Evolutionary conservation across 2,113 vertebrate genomes (phyloP), one percentile per base, ranked within the genome.

Genomic region (Delphinus delphis): DNA sequence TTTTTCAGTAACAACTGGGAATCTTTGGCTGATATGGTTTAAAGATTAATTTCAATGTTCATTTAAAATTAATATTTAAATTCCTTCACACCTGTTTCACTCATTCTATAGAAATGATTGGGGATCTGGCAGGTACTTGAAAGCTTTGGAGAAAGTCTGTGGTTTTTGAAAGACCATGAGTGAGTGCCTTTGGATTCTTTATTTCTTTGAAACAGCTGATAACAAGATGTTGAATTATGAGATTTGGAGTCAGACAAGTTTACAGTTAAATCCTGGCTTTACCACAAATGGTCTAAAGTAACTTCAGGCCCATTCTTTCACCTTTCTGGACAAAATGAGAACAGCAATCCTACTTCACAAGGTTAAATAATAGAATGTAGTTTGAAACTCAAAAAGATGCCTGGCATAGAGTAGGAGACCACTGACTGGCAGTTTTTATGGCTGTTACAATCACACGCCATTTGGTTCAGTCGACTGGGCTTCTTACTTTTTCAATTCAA

Each of bases 1-100:
- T 53, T 68, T 88, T 95, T 62, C 13, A 13, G 44, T 74, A 84
- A 70, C 65, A 55, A 33, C 68, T 58, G 36, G 31, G 23, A 36
- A 20, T 62, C 33, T 50, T 47, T 44, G n/a, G 21, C 21, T 68
- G 8, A 60, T 65, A 33, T 25, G 25, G 58, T 70, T 97, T 86
- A 93, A 93, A 88, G 44, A 50, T 81, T 63, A 76, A 47, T 28
- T 84, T 92, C 8, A 13, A 62, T 41, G 55, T 81, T 94, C 63
- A 93, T 89, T 90, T 88, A 67, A 95, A 95, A 70, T 70, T 55
- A 76, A 77, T 44, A 58, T 88, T 70, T 81, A 74, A 81, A 76
- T 94, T 94, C 74, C 36, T 94, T 88, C 97, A 31, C 18, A 77
- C 28, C 50, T 60, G 20, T 80, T 67, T 38, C 23, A 89, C 7